Evolutionary conservation across 2,113 vertebrate species (phyloP).

Genomic region (Chiloscyllium plagiosum): DNA sequence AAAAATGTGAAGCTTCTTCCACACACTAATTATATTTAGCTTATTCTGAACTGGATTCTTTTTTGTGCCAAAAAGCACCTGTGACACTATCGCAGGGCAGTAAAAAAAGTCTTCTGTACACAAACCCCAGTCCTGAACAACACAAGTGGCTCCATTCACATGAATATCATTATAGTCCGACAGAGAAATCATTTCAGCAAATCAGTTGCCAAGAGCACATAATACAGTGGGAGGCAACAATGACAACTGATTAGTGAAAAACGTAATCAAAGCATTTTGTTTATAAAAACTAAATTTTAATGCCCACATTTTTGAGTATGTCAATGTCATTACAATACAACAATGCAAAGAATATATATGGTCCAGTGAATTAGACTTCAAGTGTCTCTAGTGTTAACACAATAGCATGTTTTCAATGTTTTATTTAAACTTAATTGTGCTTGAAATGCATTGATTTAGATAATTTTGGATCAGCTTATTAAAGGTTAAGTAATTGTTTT

Average conservation of each 20-base stretch:
- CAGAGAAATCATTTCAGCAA: not conserved
- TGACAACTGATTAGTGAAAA: not conserved
- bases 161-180: not conserved
- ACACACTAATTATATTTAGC: not conserved
- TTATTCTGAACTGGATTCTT: not conserved
- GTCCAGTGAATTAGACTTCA: not conserved
- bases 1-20: not conserved
- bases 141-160: not conserved
- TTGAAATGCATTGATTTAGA: constrained; percentile 1
- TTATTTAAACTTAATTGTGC: not conserved
- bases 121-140: not conserved
- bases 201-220: not conserved
- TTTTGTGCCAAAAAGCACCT: not conserved
- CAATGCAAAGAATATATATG: not conserved
- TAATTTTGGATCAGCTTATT: not conserved
- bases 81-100: not conserved
- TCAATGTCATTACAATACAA: not conserved
- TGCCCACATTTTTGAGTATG: not conserved
- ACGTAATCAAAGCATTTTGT: not conserved
- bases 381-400: not conserved
- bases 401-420: not conserved
- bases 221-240: not conserved
- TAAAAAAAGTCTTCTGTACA: not conserved
- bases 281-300: not conserved
- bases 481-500: not conserved